Conservation (phyloP, 2,888 invertebrate species). For the Onthophagus sagittarius region DNA sequence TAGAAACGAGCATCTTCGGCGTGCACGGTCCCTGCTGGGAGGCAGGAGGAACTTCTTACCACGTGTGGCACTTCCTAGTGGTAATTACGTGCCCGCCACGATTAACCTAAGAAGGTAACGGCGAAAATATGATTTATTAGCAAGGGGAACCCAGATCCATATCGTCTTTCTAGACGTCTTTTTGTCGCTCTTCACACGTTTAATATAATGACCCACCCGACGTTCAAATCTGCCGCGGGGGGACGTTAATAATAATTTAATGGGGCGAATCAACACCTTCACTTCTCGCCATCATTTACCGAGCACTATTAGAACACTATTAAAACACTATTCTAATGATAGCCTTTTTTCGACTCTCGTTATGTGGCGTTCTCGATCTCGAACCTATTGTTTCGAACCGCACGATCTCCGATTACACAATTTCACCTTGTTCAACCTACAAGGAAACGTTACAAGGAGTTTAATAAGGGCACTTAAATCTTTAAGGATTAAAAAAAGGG, state of each 20-base stretch:
- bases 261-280: neutral
- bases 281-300: neutral
- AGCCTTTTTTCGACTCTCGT: neutral
- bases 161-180: neutral
- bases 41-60: neutral
- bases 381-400: neutral
- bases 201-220: neutral
- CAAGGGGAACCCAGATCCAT: neutral
- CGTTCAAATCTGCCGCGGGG: neutral
- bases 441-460: neutral
- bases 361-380: neutral
- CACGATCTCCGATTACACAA: neutral
- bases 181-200: neutral
- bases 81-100: slow-evolving; percentile 17
- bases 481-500: neutral
- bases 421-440: neutral
- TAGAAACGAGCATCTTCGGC: slow-evolving; percentile 15
- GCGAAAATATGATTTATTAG: slow-evolving; percentile 10
- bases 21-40: neutral
- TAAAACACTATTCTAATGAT: neutral
- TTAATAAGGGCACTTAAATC: neutral
- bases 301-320: neutral
- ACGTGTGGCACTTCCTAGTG: slow-evolving; percentile 22
- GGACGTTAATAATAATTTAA: neutral
- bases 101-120: slow-evolving; percentile 9